Percentiles rank a stretch among this genome's conserved stretches.
Conservation (phyloP, 53 echinoderm and acorn worm species). For the Patiria pectinifera region DNA sequence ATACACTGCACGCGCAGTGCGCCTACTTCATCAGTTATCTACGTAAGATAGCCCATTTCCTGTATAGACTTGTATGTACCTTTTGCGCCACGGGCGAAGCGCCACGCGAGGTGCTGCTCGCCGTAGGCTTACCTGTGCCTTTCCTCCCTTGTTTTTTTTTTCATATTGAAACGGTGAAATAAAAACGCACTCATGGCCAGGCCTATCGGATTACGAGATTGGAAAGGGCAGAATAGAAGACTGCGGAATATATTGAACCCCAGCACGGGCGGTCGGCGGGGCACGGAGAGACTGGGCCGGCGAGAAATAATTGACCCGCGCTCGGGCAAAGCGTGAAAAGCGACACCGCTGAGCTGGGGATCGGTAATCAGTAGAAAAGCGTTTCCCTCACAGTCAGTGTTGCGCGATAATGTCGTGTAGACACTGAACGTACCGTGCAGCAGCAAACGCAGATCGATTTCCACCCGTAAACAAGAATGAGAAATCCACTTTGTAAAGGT, state of each 20-base stretch:
- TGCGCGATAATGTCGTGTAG: background rate
- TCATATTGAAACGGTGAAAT: background rate
- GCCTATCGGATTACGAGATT: constrained; percentile 46
- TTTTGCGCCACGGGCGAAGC: constrained; percentile 5
- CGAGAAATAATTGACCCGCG: constrained; percentile 35
- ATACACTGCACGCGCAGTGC: background rate
- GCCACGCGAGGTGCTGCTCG: background rate
- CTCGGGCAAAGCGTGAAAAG: constrained; percentile 27
- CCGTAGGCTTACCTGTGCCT: background rate
- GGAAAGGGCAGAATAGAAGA: constrained; percentile 37
- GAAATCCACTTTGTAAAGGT: background rate
- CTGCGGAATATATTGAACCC: constrained; percentile 51
- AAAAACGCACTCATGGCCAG: constrained; percentile 23
- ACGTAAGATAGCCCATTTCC: background rate
- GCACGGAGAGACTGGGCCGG: background rate
- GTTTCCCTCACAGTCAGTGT: background rate
- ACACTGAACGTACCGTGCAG: constrained; percentile 10
- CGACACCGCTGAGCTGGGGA: constrained; percentile 22
- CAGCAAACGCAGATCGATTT: background rate
- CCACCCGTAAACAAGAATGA: background rate
- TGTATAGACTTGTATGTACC: background rate
- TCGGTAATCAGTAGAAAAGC: constrained; percentile 35
- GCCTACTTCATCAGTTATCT: background rate
- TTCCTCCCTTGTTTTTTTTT: background rate
- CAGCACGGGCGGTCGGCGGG: background rate